Evolutionary conservation across 2,113 vertebrate genomes (phyloP), one percentile per base, ranked within the genome.

Genomic region (Odocoileus virginianus): DNA sequence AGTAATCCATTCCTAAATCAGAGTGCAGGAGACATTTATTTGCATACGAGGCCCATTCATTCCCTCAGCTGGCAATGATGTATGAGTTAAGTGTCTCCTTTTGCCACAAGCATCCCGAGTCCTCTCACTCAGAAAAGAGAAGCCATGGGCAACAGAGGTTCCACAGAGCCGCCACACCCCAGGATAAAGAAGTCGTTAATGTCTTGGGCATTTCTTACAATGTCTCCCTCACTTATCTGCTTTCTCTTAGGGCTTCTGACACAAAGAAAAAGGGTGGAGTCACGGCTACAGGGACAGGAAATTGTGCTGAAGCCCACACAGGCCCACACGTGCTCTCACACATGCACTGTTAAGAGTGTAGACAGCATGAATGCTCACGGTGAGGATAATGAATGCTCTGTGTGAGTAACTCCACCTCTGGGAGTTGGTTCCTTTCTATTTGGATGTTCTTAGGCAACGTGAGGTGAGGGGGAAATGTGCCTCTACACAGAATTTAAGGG

Each of bases 401-500:
- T 27, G 50, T 1, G 15, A 52, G 13, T 43, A 74, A 27, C 52
- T n/a, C 21, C 16, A 15, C n/a, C 16, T 7, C 55, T 33, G 23
- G 12, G 21, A 4, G 30, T 45, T 30, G 47, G 71, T 36, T 61
- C 7, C 28, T 71, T 36, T 19, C 61, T 12, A 11, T 88, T 76
- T 74, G 85, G 84, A 74, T 52, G 28, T 60, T 58, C 45, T 76
- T 30, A 27, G 52, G 43, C 45, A 40, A 28, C 3, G 15, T 21
- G n/a, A 61, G 36, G 25, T 14, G 11, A 71, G 50, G 36, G n/a
- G 43, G 19, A 2, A 52, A 30, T 87, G 91, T 82, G 30, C 88
- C 28, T 87, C 60, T 11, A 11, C 19, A 57, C 43, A 87, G 93
- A 92, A 89, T 81, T 91, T 81, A 87, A 58, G n/a, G 14, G 11